Evolutionary conservation across 2,797 vertebrate genomes (phyloP).

Genomic region (Psittacula derbiana): DNA sequence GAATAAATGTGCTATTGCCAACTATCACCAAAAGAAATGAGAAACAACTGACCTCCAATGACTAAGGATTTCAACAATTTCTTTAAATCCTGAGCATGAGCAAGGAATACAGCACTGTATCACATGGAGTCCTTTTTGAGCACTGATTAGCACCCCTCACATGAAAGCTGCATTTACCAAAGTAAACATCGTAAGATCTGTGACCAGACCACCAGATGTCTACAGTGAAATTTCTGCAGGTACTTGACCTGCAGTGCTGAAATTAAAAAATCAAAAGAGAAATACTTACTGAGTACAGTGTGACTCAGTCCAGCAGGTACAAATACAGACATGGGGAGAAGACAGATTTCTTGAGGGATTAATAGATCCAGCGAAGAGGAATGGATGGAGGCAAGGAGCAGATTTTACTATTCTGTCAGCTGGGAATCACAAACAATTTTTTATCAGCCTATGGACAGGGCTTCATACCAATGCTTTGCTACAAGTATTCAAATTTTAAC

Average conservation of each 20-base stretch:
- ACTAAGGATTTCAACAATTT: background rate
- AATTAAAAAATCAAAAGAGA: background rate
- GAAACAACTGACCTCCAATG: background rate
- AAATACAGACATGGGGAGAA: background rate
- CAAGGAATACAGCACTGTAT: background rate
- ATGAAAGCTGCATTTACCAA: background rate
- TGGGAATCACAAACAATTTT: background rate
- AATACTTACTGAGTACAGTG: fast-evolving
- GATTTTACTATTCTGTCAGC: background rate
- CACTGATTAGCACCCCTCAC: background rate
- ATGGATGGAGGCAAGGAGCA: background rate
- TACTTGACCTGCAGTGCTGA: background rate
- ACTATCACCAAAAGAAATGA: background rate
- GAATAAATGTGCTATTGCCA: background rate
- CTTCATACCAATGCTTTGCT: background rate
- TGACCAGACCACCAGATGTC: background rate
- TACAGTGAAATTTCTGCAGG: background rate
- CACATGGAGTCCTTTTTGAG: background rate
- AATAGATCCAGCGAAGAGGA: background rate
- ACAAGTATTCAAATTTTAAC: background rate
- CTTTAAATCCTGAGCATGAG: background rate
- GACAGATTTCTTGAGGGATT: background rate
- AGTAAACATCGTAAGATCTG: background rate
- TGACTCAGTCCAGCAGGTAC: background rate
- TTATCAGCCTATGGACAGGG: background rate